These are phyloP conservation scores for Fulmarus glacialis DNA, from an alignment of 2,113 vertebrate species.

Conservation along the genomic window DNA sequence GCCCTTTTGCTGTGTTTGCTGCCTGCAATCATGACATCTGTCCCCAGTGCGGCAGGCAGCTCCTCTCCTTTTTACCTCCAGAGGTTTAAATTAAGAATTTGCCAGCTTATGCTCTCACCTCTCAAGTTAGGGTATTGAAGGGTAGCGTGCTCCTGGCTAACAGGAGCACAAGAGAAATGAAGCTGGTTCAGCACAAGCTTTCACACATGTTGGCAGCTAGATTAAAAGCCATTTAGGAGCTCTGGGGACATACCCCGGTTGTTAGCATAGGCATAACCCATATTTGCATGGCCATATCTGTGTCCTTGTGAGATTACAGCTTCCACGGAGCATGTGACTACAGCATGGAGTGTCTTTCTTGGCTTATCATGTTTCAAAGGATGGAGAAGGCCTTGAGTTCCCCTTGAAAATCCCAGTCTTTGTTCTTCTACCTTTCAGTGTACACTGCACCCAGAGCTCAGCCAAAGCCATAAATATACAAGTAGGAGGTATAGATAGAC, in stretches of 20 bases:
- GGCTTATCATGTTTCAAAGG: neutral
- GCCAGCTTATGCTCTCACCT: neutral
- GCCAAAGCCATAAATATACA: neutral
- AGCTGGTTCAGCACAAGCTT: neutral
- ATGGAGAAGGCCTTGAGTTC: neutral
- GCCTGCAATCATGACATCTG: neutral
- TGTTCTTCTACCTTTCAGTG: neutral
- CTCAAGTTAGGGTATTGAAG: neutral
- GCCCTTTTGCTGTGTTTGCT: neutral
- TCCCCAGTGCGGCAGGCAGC: neutral
- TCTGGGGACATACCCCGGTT: neutral
- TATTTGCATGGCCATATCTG: slow-evolving; percentile 31
- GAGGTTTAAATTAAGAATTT: neutral
- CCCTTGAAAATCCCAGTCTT: neutral
- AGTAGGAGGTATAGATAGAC: neutral
- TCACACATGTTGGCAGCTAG: neutral
- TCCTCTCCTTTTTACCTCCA: neutral
- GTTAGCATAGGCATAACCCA: slow-evolving; percentile 1
- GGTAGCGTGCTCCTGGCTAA: neutral
- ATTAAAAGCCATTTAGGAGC: neutral
- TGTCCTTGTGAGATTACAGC: slow-evolving; percentile 43
- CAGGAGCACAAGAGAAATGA: neutral
- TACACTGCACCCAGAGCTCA: neutral
- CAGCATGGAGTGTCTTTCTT: neutral
- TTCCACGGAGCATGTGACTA: neutral